Evolutionary conservation across 2,888 invertebrate species (phyloP), one percentile per base, ranked within the genome.

Genomic region (Pharmacophagus antenor): DNA sequence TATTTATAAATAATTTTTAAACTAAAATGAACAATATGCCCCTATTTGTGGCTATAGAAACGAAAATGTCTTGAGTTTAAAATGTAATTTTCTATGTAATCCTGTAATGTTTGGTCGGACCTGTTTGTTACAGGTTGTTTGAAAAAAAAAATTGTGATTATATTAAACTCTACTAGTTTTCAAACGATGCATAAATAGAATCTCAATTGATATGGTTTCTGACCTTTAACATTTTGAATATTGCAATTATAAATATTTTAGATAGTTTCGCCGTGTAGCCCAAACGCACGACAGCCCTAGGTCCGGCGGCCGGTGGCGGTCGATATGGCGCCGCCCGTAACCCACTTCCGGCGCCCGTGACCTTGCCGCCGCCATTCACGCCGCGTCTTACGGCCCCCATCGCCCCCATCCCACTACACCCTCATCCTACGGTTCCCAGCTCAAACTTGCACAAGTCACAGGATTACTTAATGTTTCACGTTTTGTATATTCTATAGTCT

Each of bases 341-440:
- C 89, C 88, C 87, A 90, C 86, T 87, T 89, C 88, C 88, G 83
- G 78, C 85, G 89, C 85, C 89, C 89, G 74, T 90, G 89, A 90
- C 89, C 89, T 90, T 90, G 89, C 80, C 76, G 74, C 80, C 85
- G 84, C 88, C 89, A 89, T 88, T 88, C 88, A 88, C 86, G 79
- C 77, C 78, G 79, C 79, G 79, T 83, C 85, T 84, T 83, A 76
- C 79, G 70, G 68, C 76, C 75, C 74, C 76, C 70, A 57, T 54
- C 68, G 68, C 62, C 51, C 62, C 66, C 59, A 51, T 57, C 71
- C 71, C 65, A 67, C 64, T 62, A 56, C 57, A 67, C 67, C 65
- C 58, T 65, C 67, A 62, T 59, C 65, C 63, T 61, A 63, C 70
- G 56, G 62, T 61, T 47, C 62, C 62, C 60, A 37, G 22, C 67